These are phyloP conservation scores for Alloscopus bannaensis DNA, from an alignment of 2,888 invertebrate species.

Conservation along the genomic window DNA sequence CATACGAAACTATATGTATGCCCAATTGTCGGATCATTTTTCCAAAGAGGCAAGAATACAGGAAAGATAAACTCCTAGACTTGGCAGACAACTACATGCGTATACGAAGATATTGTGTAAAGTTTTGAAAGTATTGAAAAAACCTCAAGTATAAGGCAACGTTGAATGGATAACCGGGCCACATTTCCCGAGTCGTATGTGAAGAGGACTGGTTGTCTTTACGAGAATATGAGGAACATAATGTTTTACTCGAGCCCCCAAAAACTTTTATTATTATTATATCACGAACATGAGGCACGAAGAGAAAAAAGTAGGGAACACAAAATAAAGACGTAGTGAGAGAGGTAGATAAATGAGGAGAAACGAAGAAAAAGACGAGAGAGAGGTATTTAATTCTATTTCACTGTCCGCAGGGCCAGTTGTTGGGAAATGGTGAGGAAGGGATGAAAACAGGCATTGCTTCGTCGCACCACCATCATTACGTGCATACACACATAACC, in stretches of 20 bases:
- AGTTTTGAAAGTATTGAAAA: too few relatives aligned
- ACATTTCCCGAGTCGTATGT: conserved; percentile 48
- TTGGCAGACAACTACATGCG: background rate
- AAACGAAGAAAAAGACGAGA: conserved; percentile 20
- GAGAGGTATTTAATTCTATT: conserved; percentile 67
- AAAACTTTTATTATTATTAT: conserved; percentile 63
- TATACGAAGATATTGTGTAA: background rate
- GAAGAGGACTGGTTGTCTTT: conserved; percentile 36
- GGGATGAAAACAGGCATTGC: conserved; percentile 58
- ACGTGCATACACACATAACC: conserved; percentile 34
- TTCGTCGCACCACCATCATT: conserved; percentile 42
- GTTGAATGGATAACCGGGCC: too few relatives aligned
- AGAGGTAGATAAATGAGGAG: conserved; percentile 37
- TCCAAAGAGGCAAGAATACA: too few relatives aligned
- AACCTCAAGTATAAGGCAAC: conserved; percentile 36
- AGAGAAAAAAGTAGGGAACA: conserved; percentile 11
- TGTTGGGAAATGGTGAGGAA: conserved; percentile 65
- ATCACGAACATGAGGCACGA: conserved; percentile 59
- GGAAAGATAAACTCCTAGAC: conserved; percentile 13
- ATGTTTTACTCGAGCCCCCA: conserved; percentile 47
- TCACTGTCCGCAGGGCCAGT: conserved; percentile 67
- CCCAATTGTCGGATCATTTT: conserved; percentile 41
- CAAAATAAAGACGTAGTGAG: conserved; percentile 26
- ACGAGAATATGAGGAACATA: conserved; percentile 25
- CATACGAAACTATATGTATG: background rate